These are phyloP conservation scores for Lucifuga dentata DNA, from an alignment of 2,113 vertebrate genomes.

Conservation along the genomic window DNA sequence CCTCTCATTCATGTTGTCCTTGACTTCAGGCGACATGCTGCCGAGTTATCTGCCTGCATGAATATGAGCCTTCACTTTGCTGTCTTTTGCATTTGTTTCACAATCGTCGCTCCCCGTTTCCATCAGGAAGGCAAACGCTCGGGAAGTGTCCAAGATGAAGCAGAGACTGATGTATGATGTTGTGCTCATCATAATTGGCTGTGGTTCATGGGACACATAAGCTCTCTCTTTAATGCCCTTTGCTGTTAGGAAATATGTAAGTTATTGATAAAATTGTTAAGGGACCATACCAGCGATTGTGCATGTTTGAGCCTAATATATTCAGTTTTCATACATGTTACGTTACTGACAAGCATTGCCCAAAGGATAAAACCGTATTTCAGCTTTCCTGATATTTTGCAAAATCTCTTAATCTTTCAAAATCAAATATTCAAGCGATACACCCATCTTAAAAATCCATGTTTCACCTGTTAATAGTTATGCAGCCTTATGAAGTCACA, in stretches of 20 bases:
- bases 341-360: too few relatives aligned
- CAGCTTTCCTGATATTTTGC: too few relatives aligned
- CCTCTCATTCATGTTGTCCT: constrained; percentile 78
- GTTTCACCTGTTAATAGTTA: too few relatives aligned
- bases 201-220: neutral
- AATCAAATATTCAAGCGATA: too few relatives aligned
- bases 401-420: too few relatives aligned
- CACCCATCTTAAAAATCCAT: too few relatives aligned
- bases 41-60: constrained; percentile 49
- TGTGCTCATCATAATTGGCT: constrained; percentile 11
- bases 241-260: constrained; percentile 3
- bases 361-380: too few relatives aligned
- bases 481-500: too few relatives aligned
- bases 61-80: constrained; percentile 20
- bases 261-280: too few relatives aligned
- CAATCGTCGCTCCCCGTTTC: constrained; percentile 29
- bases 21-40: constrained; percentile 64
- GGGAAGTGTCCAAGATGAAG: constrained; percentile 31
- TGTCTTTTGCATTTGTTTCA: constrained; percentile 29
- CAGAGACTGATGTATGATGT: constrained; percentile 23
- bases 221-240: neutral
- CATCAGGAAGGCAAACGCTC: constrained; percentile 21
- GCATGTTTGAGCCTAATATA: too few relatives aligned
- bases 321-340: too few relatives aligned
- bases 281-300: too few relatives aligned